Base-by-base conservation (phyloP, 2,888 invertebrate species). In the Caradrina clavipalpis region DNA sequence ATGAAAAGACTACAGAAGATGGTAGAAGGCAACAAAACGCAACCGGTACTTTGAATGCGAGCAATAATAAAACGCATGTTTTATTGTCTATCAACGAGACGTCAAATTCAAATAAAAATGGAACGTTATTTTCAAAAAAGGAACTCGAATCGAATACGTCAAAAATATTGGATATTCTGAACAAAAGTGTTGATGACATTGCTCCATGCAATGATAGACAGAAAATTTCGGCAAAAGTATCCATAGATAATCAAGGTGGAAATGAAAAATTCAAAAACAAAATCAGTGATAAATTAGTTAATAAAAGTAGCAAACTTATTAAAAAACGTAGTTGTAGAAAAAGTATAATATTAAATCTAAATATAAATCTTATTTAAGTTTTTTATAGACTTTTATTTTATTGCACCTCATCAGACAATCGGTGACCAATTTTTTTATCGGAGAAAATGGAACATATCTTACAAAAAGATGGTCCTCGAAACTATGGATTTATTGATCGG, bases 311-410 rank as follows among this genome's bases (percentile, higher is more conserved):
- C 0, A 56, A 45, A n/a, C 13, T 7, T 7, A 57, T n/a, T 15
- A 54, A 19, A 7, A 31, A 26, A 26, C 49, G 21, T 5, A 6
- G 22, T 17, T 80, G 80, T n/a, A 60, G 26, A 15, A 69, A 76
- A 0, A 69, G 21, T 31, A 26, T 78, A 51, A 17, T 60, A 22
- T 53, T 78, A 21, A 63, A 80, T 42, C 26, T 78, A n/a, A 80
- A 76, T 63, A 76, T 78, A 78, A 76, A 80, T 45, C 35, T 78
- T 11, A 17, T 53, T 26, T 77, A 66, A 45, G 13, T 31, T 47
- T 42, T 26, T 19, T 13, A 5, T 35, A 0, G 26, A 21, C 17
- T 71, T 63, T 63, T 17, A 53, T 65, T 76, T 39, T n/a, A 13
- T 21, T 15, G 13, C n/a, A 26, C 26, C 26, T 3, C 26, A 4